Percentiles rank a stretch among this genome's conserved stretches.
Conservation (phyloP, 2,113 vertebrate genomes). For the Tetraodon nigroviridis region DNA sequence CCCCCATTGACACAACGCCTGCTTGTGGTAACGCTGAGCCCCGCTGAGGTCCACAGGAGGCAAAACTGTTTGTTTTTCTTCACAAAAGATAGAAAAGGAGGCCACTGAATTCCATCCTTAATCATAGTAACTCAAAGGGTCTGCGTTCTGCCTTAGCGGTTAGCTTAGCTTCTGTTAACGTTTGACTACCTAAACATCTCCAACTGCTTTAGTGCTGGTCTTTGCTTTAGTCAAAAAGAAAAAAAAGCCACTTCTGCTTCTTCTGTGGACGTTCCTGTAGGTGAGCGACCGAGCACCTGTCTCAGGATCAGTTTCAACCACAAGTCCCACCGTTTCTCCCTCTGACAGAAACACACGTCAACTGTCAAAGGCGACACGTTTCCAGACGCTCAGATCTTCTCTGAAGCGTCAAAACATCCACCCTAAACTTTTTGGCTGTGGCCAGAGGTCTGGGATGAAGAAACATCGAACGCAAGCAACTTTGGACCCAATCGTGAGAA, state of each 20-base stretch:
- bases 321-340: slow-evolving; percentile 58
- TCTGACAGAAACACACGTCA: slow-evolving; percentile 21
- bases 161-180: no score
- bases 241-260: slow-evolving; percentile 47
- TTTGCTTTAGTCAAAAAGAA: slow-evolving; percentile 7
- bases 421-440: neutral
- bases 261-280: slow-evolving; percentile 44
- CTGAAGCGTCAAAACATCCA: neutral
- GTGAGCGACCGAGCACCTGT: slow-evolving; percentile 51
- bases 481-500: neutral
- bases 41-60: no score
- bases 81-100: no score
- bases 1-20: neutral
- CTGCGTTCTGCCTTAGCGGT: no score
- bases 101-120: no score
- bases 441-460: neutral
- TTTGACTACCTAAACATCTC: no score
- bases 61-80: no score
- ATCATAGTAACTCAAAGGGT: no score
- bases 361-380: slow-evolving; percentile 37
- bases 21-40: neutral
- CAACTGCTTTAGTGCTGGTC: slow-evolving; percentile 1
- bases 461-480: neutral
- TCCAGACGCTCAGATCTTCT: neutral
- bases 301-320: slow-evolving; percentile 72